Evolutionary conservation across 2,113 vertebrate species (phyloP).

Genomic region (Heterotilapia buettikoferi): DNA sequence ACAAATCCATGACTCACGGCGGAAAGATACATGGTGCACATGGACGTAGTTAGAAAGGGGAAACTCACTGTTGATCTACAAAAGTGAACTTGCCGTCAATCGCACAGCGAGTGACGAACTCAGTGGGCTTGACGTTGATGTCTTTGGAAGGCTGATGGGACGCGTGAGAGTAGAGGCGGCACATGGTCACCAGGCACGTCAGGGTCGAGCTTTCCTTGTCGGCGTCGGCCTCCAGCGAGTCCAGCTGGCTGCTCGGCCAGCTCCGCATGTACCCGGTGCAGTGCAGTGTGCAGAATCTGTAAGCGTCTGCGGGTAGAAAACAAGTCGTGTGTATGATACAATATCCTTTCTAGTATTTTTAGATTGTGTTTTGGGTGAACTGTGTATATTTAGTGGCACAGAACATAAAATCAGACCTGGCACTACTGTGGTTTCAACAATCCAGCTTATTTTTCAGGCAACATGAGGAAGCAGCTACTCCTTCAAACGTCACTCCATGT

Average conservation of each 20-base stretch:
- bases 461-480: neutral
- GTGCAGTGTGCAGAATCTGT: constrained; percentile 83
- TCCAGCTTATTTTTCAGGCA: neutral
- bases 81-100: constrained; percentile 91
- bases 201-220: constrained; percentile 75
- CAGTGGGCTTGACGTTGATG: constrained; percentile 75
- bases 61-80: constrained; percentile 84
- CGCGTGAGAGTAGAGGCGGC: constrained; percentile 75
- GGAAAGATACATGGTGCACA: neutral
- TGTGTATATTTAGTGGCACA: neutral
- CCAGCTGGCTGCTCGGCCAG: constrained; percentile 78
- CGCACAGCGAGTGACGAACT: constrained; percentile 84
- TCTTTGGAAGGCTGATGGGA: constrained; percentile 73
- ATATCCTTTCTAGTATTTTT: neutral
- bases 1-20: neutral
- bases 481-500: neutral
- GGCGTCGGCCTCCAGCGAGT: constrained; percentile 69
- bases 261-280: constrained; percentile 87
- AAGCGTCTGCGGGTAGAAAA: constrained; percentile 66
- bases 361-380: neutral
- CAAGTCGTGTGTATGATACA: neutral
- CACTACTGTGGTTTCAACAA: neutral
- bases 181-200: constrained; percentile 84
- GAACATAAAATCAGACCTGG: neutral
- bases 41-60: neutral